Evolutionary conservation across 1,140 invertebrate genomes (phyloP).

Genomic region (Hetaerina americana): DNA sequence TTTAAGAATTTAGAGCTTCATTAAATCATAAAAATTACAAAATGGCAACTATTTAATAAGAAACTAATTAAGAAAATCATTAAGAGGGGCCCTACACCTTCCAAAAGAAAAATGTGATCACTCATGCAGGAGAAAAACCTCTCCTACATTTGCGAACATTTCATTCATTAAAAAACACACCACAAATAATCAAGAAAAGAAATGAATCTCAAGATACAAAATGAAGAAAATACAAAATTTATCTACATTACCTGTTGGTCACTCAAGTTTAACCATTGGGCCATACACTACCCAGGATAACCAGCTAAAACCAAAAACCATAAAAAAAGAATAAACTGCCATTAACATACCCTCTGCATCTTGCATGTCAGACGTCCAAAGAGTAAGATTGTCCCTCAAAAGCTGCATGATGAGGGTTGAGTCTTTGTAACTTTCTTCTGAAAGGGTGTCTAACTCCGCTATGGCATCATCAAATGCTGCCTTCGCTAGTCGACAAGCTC

Average conservation of each 20-base stretch:
- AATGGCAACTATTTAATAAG: no score
- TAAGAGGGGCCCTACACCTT: no score
- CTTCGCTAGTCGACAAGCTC: constrained; percentile 89
- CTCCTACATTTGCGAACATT: no score
- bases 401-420: constrained; percentile 98
- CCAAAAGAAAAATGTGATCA: no score
- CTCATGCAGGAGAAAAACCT: no score
- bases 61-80: no score
- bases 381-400: constrained; percentile 92
- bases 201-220: neutral
- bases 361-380: constrained; percentile 97
- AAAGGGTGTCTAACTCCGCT: constrained; percentile 90
- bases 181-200: neutral
- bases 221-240: neutral
- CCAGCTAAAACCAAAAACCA: neutral
- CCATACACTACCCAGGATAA: neutral
- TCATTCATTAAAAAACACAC: no score
- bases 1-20: no score
- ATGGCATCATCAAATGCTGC: constrained; percentile 97
- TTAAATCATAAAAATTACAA: no score
- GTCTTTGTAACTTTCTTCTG: constrained; percentile 97
- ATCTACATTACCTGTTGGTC: neutral
- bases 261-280: neutral
- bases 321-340: neutral
- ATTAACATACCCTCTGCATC: constrained; percentile 45